Conservation (phyloP, 2,113 vertebrate species). For the Henicopernis longicauda region DNA sequence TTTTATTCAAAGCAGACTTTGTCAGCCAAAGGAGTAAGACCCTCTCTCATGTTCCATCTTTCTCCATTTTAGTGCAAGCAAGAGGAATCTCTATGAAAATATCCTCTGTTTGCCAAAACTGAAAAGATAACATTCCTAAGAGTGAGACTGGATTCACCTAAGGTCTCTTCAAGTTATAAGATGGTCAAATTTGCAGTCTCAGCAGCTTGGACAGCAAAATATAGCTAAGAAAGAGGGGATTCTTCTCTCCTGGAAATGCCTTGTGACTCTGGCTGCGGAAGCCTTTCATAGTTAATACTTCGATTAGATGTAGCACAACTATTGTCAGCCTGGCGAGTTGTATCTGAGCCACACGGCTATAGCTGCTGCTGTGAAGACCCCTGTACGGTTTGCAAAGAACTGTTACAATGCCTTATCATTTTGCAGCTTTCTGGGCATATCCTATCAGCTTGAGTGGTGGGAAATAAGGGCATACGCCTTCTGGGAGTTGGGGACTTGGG, state of each 20-base stretch:
- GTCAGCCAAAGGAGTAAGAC: slow-evolving; percentile 32
- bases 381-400: neutral
- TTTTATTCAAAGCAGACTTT: slow-evolving; percentile 18
- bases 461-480: neutral
- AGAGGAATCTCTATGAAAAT: slow-evolving; percentile 55
- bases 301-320: neutral
- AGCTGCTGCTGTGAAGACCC: neutral
- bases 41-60: neutral
- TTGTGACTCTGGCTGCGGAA: neutral
- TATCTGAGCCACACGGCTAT: neutral
- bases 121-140: slow-evolving; percentile 61
- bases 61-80: neutral
- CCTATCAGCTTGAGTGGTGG: neutral
- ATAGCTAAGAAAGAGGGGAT: neutral
- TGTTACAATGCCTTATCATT: neutral
- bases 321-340: neutral
- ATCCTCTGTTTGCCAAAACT: slow-evolving; percentile 22
- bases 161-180: slow-evolving; percentile 3
- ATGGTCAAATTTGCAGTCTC: slow-evolving; percentile 17
- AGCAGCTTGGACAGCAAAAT: slow-evolving; percentile 33
- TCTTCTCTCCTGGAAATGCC: slow-evolving; percentile 9
- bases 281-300: neutral
- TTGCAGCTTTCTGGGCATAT: neutral
- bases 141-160: slow-evolving; percentile 40
- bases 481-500: rapidly evolving